A percentile compares a stretch with the other conserved stretches of the same genome.
Evolutionary conservation across 1,140 invertebrate genomes (phyloP).

Genomic region (Drosophila leontia): DNA sequence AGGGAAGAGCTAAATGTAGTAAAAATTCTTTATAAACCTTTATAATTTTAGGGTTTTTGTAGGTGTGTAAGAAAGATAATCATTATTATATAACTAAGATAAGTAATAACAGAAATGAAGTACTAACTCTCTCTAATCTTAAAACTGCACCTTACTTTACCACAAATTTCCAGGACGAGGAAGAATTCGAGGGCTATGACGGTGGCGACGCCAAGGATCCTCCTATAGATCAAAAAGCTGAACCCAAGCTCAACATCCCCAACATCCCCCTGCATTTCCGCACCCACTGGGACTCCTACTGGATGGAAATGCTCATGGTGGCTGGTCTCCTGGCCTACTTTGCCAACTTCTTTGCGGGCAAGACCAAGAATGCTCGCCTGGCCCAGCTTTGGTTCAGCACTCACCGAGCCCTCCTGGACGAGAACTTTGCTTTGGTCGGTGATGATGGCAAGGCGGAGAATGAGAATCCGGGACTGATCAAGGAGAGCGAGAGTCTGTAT

Average conservation of each 20-base stretch:
- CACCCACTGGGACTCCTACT: slow-evolving; percentile 98
- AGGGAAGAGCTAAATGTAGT: background rate
- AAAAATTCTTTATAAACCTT: background rate
- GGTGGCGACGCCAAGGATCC: slow-evolving; percentile 86
- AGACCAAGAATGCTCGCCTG: slow-evolving; percentile 94
- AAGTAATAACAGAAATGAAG: too few species aligned
- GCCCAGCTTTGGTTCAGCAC: slow-evolving; percentile 95
- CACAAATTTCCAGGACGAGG: slow-evolving; percentile 89
- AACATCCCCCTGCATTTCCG: slow-evolving; percentile 83
- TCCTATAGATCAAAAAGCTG: slow-evolving; percentile 62
- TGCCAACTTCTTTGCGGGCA: slow-evolving; percentile 95
- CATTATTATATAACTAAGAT: slow-evolving; percentile 16
- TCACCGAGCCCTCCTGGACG: slow-evolving; percentile 93
- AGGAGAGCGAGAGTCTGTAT: slow-evolving; percentile 98
- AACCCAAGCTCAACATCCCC: slow-evolving; percentile 80
- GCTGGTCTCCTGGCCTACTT: slow-evolving; percentile 96
- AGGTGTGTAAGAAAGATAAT: background rate
- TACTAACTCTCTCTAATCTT: too few species aligned
- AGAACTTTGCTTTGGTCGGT: slow-evolving; percentile 97
- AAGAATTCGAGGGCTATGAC: slow-evolving; percentile 97
- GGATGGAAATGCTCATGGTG: slow-evolving; percentile 97
- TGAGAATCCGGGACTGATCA: slow-evolving; percentile 89
- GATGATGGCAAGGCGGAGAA: slow-evolving; percentile 91
- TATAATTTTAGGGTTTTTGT: background rate
- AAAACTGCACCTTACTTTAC: too few species aligned